These are phyloP conservation scores for Cecropterus lyciades DNA, from an alignment of 1,140 invertebrate genomes.

Conservation along the genomic window DNA sequence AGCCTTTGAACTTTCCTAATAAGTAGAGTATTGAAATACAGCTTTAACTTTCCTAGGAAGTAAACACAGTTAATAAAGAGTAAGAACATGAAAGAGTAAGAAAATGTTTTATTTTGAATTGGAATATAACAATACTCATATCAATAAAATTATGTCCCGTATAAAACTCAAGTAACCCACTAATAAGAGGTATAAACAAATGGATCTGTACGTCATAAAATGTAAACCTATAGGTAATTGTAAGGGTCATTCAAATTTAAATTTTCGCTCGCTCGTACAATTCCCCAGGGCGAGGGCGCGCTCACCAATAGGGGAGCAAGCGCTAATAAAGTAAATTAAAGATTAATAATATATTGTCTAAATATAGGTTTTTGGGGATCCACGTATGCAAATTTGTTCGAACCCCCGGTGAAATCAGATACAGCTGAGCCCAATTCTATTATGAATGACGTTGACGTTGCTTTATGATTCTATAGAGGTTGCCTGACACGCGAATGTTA, in stretches of 20 bases:
- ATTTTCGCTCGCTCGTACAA: constrained; percentile 71
- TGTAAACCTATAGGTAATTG: constrained; percentile 50
- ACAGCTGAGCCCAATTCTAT: constrained; percentile 58
- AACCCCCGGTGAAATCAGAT: constrained; percentile 64
- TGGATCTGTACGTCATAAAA: constrained; percentile 45
- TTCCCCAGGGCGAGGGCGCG: constrained; percentile 64
- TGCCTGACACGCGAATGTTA: constrained; percentile 1
- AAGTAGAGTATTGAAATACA: constrained; percentile 19
- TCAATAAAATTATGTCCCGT: no score
- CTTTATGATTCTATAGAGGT: constrained; percentile 3
- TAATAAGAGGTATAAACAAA: constrained; percentile 4
- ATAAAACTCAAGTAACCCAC: no score
- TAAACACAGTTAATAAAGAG: constrained; percentile 4
- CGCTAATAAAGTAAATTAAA: constrained; percentile 84
- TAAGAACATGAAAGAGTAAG: no score
- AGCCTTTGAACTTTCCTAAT: constrained; percentile 31
- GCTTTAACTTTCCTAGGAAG: constrained; percentile 11
- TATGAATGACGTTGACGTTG: constrained; percentile 43
- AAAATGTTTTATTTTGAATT: no score
- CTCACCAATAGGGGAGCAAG: constrained; percentile 58
- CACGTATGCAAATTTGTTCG: constrained; percentile 70
- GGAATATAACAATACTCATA: no score
- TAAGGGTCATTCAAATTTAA: constrained; percentile 81
- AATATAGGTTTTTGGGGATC: constrained; percentile 75
- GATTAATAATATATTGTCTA: constrained; percentile 83